Conservation (phyloP, 2,888 invertebrate species). For the Stenotaenia linearis region DNA sequence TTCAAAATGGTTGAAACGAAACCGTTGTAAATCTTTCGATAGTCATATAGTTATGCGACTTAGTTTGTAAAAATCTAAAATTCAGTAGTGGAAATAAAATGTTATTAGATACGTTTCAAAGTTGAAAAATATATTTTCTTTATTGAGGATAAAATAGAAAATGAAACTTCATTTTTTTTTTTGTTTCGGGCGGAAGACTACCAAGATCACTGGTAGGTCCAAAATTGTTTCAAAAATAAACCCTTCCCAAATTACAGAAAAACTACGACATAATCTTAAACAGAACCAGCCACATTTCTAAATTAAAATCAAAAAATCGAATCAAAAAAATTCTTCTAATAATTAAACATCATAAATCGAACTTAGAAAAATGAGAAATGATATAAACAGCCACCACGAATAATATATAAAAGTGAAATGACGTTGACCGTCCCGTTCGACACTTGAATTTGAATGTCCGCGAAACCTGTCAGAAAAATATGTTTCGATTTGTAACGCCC, state of each 20-base stretch:
- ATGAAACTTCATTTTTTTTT: neutral
- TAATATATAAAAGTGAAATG: too few species aligned
- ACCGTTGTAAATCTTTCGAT: conserved; percentile 35
- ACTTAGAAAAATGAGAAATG: too few species aligned
- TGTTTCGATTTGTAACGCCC: too few species aligned
- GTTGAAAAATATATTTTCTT: neutral
- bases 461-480: neutral
- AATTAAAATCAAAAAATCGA: neutral
- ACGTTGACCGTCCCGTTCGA: neutral
- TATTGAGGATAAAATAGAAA: neutral
- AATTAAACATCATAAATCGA: too few species aligned
- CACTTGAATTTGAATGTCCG: too few species aligned
- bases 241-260: neutral
- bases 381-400: too few species aligned
- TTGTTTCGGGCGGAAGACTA: neutral
- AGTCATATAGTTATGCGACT: too few species aligned
- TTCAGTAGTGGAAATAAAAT: too few species aligned
- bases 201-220: neutral
- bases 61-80: neutral
- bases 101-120: neutral
- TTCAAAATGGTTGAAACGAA: conserved; percentile 71
- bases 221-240: neutral
- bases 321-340: too few species aligned
- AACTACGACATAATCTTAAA: neutral
- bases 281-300: neutral